Base-by-base conservation (phyloP, 2,888 invertebrate species). In the Campoplex capitator region DNA sequence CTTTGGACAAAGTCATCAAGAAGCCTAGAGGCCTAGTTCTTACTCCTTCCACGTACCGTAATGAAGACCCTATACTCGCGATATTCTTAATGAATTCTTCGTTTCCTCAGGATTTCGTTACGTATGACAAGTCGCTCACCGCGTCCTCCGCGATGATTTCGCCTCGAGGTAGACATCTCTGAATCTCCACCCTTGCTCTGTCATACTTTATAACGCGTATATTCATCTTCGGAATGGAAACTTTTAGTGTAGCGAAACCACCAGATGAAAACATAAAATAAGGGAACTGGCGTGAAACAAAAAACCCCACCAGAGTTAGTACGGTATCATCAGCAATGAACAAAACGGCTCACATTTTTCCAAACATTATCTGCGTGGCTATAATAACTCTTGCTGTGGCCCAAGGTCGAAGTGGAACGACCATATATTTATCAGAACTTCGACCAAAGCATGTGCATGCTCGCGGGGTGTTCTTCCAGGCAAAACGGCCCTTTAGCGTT, bases 401-500 rank as follows among this genome's bases (percentile, higher is more conserved):
- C 68, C 42, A 13, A 42, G 45, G 45, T 48, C 16, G 13, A 48
- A 54, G 28, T 42, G 32, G 35, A n/a, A 51, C 51, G 35, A 54
- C 32, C 23, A 32, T 42, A 54, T 51, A 48, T 38, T 32, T 35
- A 54, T 42, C 62, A 70, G 68, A 67, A 45, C 80, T 82, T 79
- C 70, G 76, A 84, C 67, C 62, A 38, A 71, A 82, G 78, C 75
- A 87, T 51, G 67, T 18, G 70, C 74, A 28, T 71, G 67, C 45
- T n/a, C 54, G 42, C 42, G 28, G 81, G 74, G 81, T 79, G 76
- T 77, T 71, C 78, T 75, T 32, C 78, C 42, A 79, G 79, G 82
- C 85, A 76, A 85, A 87, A 79, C 84, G 67, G 42, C 67, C 85
- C 89, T 89, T 84, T 85, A 89, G 88, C 88, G 90, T 90, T 91